Conservation (phyloP, 2,113 vertebrate species). For the Merops nubicus region DNA sequence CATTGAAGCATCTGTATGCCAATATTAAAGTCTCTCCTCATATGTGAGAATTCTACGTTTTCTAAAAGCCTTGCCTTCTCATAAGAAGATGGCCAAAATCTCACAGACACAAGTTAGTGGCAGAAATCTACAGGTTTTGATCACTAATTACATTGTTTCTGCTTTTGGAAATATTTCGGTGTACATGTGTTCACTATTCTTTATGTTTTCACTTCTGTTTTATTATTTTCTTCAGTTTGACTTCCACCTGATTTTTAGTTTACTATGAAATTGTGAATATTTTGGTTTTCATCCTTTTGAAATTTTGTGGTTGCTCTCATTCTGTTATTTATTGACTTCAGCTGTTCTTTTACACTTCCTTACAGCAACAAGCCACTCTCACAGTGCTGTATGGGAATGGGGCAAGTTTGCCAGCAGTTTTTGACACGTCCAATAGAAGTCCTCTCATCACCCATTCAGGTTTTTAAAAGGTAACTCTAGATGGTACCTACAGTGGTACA, state of each 20-base stretch:
- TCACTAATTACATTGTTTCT: constrained; percentile 18
- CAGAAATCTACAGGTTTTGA: constrained; percentile 9
- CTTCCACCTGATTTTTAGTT: background rate
- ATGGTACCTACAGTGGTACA: background rate
- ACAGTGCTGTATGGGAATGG: background rate
- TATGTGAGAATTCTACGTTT: background rate
- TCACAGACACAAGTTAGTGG: background rate
- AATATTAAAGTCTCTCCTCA: constrained; percentile 22
- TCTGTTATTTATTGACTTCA: background rate
- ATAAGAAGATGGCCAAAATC: constrained; percentile 35
- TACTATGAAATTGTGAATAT: background rate
- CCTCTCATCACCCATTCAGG: background rate
- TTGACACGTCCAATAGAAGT: background rate
- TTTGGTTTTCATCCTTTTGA: background rate
- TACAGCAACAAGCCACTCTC: background rate
- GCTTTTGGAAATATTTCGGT: background rate
- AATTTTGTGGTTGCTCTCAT: background rate
- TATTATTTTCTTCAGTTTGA: background rate
- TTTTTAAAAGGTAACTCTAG: background rate
- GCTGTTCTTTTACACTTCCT: background rate
- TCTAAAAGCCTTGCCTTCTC: constrained; percentile 33
- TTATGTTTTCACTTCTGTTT: background rate
- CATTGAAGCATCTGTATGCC: constrained; percentile 1
- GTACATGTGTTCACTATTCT: background rate
- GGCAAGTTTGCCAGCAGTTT: background rate